Conservation (phyloP, 2,888 invertebrate species). For the Tinea pellionella region DNA sequence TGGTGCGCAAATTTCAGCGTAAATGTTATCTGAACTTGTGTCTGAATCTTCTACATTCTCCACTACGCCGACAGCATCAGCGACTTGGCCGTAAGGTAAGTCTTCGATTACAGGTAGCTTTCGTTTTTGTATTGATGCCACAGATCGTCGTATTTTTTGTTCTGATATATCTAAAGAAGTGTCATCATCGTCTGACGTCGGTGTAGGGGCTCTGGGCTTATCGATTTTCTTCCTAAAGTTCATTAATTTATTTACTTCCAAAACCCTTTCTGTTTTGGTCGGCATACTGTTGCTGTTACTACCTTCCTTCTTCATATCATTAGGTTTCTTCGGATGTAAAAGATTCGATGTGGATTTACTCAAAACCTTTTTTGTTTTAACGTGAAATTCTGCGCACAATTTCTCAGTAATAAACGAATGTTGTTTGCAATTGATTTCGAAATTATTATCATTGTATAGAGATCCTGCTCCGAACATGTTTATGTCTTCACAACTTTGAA, state of each 20-base stretch:
- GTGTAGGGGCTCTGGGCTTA: constrained; percentile 59
- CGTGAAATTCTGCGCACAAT: constrained; percentile 77
- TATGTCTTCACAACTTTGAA: constrained; percentile 65
- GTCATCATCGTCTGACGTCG: constrained; percentile 55
- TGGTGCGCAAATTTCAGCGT: constrained; percentile 74
- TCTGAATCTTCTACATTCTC: constrained; percentile 54
- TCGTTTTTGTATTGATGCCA: constrained; percentile 65
- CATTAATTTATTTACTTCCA: constrained; percentile 44
- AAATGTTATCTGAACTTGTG: constrained; percentile 72
- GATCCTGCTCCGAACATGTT: constrained; percentile 68
- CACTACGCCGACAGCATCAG: constrained; percentile 69
- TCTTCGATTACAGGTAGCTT: constrained; percentile 72
- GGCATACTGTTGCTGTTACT: constrained; percentile 64
- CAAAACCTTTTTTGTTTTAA: constrained; percentile 74
- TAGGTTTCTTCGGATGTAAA: constrained; percentile 69
- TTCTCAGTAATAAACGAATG: constrained; percentile 77
- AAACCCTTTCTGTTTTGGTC: constrained; percentile 52
- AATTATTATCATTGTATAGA: constrained; percentile 68
- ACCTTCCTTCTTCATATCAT: constrained; percentile 55
- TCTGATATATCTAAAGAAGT: constrained; percentile 54
- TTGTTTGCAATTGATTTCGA: constrained; percentile 64
- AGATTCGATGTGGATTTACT: constrained; percentile 74
- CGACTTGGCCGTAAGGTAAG: constrained; percentile 77
- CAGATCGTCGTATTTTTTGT: constrained; percentile 63
- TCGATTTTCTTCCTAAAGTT: constrained; percentile 63